These are phyloP conservation scores for Leucopternis melanops DNA, from an alignment of 2,113 vertebrate species.

Conservation along the genomic window DNA sequence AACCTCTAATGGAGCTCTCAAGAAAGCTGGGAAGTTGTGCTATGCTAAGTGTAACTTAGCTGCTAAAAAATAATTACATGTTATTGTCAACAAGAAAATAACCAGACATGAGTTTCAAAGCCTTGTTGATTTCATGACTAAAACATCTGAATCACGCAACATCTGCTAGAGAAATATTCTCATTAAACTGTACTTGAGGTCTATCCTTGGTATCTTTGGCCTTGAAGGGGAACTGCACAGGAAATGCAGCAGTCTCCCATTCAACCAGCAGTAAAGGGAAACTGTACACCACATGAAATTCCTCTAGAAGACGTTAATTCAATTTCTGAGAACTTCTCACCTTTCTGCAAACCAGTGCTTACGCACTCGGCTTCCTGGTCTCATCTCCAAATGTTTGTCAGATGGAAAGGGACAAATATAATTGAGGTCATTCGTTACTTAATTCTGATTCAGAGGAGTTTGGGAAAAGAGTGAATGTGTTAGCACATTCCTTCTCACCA, in stretches of 20 bases:
- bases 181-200: not conserved
- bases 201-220: not conserved
- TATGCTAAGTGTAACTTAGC: not conserved
- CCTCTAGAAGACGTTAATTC: not conserved
- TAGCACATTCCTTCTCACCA: not conserved
- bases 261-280: not conserved
- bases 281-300: not conserved
- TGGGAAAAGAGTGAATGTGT: not conserved
- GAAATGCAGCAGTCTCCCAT: not conserved
- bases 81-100: not conserved
- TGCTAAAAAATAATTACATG: not conserved
- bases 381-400: not conserved
- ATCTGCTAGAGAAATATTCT: conserved; percentile 6
- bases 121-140: not conserved
- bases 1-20: not conserved
- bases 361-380: not conserved
- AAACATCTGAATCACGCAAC: not conserved
- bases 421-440: not conserved
- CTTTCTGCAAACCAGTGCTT: not conserved
- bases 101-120: not conserved
- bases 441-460: not conserved
- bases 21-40: not conserved
- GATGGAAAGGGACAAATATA: not conserved
- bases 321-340: not conserved
- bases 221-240: not conserved